These are phyloP conservation scores for Jacana jacana DNA, from an alignment of 2,113 vertebrate genomes.

Conservation along the genomic window DNA sequence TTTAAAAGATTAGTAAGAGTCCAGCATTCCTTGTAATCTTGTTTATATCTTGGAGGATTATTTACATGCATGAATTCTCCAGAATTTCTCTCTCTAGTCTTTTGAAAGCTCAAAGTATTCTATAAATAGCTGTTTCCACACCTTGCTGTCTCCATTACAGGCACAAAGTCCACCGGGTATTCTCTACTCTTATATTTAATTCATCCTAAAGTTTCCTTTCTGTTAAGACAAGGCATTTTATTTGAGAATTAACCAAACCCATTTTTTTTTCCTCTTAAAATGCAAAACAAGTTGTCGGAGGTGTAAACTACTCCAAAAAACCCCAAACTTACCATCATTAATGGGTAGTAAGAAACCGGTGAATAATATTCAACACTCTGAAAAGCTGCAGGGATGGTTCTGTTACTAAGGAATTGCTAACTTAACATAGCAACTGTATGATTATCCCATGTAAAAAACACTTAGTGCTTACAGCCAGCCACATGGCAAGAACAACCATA, in stretches of 20 bases:
- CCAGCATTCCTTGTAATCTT: background rate
- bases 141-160: background rate
- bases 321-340: background rate
- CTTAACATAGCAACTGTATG: background rate
- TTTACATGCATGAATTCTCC: background rate
- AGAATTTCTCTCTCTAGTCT: background rate
- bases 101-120: background rate
- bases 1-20: background rate
- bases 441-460: background rate
- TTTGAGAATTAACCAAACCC: background rate
- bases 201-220: background rate
- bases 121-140: background rate
- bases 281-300: background rate
- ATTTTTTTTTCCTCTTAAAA: background rate
- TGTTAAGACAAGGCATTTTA: background rate
- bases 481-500: background rate
- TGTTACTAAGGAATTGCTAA: background rate
- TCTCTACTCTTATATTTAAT: background rate
- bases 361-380: background rate
- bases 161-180: background rate
- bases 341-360: background rate
- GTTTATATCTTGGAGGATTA: background rate
- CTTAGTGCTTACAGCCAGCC: background rate
- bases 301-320: background rate
- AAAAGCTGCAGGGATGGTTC: background rate